Percentiles rank a stretch among this genome's conserved stretches.
phyloP scores from a whole-genome alignment of 2,797 vertebrate species.

The Percopsis omiscomaycus region DNA sequence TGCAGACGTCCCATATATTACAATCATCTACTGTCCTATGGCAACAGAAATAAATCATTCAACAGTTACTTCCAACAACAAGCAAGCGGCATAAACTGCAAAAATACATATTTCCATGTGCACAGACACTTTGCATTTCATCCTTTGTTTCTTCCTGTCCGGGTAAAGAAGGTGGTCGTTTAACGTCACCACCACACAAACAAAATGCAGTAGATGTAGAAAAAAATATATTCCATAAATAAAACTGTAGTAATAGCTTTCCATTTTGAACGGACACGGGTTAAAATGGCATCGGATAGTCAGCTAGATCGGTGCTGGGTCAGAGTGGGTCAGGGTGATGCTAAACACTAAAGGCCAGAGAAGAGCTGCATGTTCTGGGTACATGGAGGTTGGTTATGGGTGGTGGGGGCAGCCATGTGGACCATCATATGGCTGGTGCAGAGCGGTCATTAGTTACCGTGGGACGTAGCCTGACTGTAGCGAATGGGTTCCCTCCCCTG shows the following conservation, averaged over 20 bases:
- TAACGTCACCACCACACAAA: constrained; percentile 51
- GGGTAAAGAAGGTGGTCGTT: constrained; percentile 40
- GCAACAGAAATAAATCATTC: constrained; percentile 48
- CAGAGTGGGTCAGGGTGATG: constrained; percentile 13
- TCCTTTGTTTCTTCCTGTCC: constrained; percentile 45
- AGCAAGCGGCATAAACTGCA: constrained; percentile 34
- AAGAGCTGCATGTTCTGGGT: constrained; percentile 5
- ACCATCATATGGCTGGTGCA: constrained; percentile 81
- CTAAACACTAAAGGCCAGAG: constrained; percentile 12
- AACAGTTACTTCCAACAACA: constrained; percentile 44
- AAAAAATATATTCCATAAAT: constrained; percentile 46
- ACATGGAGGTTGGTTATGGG: constrained; percentile 1
- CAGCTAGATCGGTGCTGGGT: constrained; percentile 19
- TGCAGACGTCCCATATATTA: constrained; percentile 46
- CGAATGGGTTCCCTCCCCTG: constrained; percentile 95
- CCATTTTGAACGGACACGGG: constrained; percentile 9
- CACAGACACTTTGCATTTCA: constrained; percentile 18
- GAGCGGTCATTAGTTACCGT: constrained; percentile 96
- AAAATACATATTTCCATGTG: constrained; percentile 40
- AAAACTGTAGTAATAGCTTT: constrained; percentile 47
- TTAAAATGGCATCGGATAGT: constrained; percentile 38
- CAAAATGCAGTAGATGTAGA: constrained; percentile 40
- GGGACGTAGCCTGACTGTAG: constrained; percentile 90
- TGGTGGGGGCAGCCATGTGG: constrained; percentile 6
- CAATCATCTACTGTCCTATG: constrained; percentile 61